Evolutionary conservation across 2,888 invertebrate species (phyloP).

Genomic region (Phortica magna): DNA sequence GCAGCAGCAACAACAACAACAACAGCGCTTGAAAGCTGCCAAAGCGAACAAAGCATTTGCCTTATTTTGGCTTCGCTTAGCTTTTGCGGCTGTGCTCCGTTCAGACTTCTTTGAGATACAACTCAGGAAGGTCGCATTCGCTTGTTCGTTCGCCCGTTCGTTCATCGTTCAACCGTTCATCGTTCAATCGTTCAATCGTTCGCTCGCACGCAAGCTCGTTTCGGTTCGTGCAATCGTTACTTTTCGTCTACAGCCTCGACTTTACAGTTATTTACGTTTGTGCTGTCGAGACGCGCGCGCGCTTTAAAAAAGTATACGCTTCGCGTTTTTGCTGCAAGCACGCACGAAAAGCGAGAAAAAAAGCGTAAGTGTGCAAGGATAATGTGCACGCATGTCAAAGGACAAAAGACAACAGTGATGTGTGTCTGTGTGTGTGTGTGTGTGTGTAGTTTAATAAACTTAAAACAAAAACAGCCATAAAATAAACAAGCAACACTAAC

Average conservation of each 20-base stretch:
- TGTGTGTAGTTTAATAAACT: not conserved
- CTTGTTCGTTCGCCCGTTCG: constrained; percentile 47
- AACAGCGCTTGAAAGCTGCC: constrained; percentile 47
- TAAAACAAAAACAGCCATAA: not conserved
- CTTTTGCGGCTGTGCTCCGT: constrained; percentile 63
- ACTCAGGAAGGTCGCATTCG: constrained; percentile 78
- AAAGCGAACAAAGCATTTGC: not conserved
- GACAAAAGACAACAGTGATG: too few species aligned
- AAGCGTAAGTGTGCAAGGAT: constrained; percentile 29
- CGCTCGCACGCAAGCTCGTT: constrained; percentile 24
- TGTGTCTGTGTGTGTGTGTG: too few species aligned
- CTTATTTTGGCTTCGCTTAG: constrained; percentile 51
- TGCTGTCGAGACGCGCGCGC: constrained; percentile 44
- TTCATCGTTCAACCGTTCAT: constrained; percentile 29
- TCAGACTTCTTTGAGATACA: constrained; percentile 79
- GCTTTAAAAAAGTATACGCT: constrained; percentile 4
- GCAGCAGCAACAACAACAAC: constrained; percentile 15
- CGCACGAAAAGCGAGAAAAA: not conserved
- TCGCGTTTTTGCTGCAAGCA: not conserved
- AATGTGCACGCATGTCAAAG: not conserved
- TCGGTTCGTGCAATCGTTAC: constrained; percentile 10
- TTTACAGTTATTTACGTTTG: constrained; percentile 49
- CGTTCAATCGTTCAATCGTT: constrained; percentile 42
- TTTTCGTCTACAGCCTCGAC: constrained; percentile 31
- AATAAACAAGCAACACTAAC: constrained; percentile 7